phyloP scores from a whole-genome alignment of 2,113 vertebrate genomes.

The Reinhardtius hippoglossoides region DNA sequence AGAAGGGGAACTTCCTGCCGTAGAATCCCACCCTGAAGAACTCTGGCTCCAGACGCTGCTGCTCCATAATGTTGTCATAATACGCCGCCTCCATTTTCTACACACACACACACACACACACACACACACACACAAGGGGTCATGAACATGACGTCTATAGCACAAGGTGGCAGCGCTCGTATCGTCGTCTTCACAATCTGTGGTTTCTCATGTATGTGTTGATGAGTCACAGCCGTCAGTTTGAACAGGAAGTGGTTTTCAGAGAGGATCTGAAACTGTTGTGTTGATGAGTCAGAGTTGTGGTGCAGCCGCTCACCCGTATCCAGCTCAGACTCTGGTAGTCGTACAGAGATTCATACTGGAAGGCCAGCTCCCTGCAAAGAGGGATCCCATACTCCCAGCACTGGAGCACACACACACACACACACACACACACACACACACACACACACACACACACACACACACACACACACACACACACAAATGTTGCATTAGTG shows the following conservation, averaged over 20 bases:
- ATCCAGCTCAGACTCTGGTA: constrained; percentile 99
- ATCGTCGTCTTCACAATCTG: too few relatives aligned
- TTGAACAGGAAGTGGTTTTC: background rate
- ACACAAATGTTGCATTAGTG: background rate
- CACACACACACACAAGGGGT: background rate
- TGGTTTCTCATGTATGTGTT: too few relatives aligned
- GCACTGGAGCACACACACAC: constrained; percentile 83
- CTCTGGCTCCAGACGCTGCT: constrained; percentile 96
- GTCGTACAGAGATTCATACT: constrained; percentile 95
- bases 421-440: constrained; percentile 10
- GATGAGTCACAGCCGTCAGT: too few relatives aligned
- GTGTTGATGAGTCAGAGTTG: background rate
- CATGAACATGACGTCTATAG: too few relatives aligned
- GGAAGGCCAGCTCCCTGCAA: constrained; percentile 94
- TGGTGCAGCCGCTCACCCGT: constrained; percentile 83
- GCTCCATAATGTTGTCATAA: constrained; percentile 98
- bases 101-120: background rate
- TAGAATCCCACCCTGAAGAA: constrained; percentile 98
- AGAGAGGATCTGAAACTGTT: background rate
- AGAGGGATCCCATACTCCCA: constrained; percentile 97
- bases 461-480: constrained; percentile 9
- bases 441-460: background rate
- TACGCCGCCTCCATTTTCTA: constrained; percentile 99
- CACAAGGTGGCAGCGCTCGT: background rate
- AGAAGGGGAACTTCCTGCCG: constrained; percentile 98